Percentiles rank a stretch among this genome's conserved stretches.
Conservation (phyloP, 2,797 vertebrate genomes). For the Phrynocephalus forsythii region DNA sequence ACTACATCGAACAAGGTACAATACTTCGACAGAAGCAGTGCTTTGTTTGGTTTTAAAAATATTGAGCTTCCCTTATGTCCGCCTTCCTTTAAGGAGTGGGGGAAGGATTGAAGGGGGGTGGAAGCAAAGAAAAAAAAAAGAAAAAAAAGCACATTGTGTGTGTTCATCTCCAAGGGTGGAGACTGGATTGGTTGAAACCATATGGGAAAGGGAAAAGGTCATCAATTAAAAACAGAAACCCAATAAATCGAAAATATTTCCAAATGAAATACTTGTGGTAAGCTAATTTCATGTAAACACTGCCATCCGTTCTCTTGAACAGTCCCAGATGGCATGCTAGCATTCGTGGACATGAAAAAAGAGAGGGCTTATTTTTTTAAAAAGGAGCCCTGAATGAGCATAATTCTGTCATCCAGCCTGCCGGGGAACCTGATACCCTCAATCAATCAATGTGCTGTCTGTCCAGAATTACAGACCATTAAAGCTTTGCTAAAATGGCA, state of each 20-base stretch:
- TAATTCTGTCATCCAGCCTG: constrained; percentile 56
- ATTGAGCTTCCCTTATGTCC: background rate
- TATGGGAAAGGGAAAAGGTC: constrained; percentile 76
- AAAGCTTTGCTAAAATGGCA: constrained; percentile 45
- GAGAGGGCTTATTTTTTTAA: background rate
- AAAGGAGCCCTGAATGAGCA: constrained; percentile 35
- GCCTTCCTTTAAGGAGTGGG: constrained; percentile 22
- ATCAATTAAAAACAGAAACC: constrained; percentile 80
- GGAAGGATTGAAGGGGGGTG: background rate
- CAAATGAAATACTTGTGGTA: constrained; percentile 81
- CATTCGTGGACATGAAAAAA: constrained; percentile 63
- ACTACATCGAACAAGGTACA: constrained; percentile 48
- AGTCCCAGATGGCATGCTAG: constrained; percentile 73
- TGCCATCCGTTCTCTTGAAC: constrained; percentile 67
- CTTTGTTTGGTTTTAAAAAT: constrained; percentile 41
- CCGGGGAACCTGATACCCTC: constrained; percentile 43
- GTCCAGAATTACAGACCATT: constrained; percentile 48
- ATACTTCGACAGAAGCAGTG: constrained; percentile 39
- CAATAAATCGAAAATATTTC: constrained; percentile 82
- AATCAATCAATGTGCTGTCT: constrained; percentile 38
- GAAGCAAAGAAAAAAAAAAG: constrained; percentile 18
- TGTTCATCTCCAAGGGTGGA: constrained; percentile 59
- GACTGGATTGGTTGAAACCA: constrained; percentile 75
- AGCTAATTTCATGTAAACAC: constrained; percentile 81
- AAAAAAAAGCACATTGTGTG: constrained; percentile 44